A percentile compares a stretch with the other conserved stretches of the same genome.
Evolutionary conservation across 2,888 invertebrate genomes (phyloP).

Genomic region (Bursaphelenchus okinawaensis): DNA sequence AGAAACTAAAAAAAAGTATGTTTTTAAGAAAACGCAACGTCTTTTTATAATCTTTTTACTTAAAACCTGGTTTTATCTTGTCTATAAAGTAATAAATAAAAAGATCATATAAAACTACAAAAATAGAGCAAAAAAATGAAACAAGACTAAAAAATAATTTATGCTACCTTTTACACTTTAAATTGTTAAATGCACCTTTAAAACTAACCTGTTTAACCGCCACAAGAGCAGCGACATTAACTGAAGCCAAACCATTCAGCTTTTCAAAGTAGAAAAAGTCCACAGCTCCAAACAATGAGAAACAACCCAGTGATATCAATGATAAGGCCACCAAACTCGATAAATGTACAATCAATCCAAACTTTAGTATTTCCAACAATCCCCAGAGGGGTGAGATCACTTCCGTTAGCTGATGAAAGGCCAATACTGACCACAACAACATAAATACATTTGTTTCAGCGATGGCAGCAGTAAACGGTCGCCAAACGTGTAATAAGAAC

Average conservation of each 20-base stretch:
- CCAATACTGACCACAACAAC: conserved; percentile 34
- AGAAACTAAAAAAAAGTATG: conserved; percentile 38
- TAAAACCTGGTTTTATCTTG: too few relatives aligned
- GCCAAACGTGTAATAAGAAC: conserved; percentile 43
- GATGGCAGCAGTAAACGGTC: conserved; percentile 39
- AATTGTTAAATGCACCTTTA: too few relatives aligned
- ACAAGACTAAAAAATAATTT: not conserved
- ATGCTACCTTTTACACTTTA: too few relatives aligned
- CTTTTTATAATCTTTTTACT: too few relatives aligned
- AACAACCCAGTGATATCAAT: conserved; percentile 17
- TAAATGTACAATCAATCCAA: conserved; percentile 30
- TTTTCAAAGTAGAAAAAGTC: conserved; percentile 27
- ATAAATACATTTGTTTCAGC: conserved; percentile 48
- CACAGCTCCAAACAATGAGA: conserved; percentile 20
- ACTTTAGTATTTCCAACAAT: conserved; percentile 31
- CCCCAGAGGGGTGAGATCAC: conserved; percentile 38
- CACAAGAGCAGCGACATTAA: conserved; percentile 41
- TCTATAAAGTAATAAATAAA: conserved; percentile 12
- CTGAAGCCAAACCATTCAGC: conserved; percentile 23
- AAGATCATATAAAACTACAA: not conserved
- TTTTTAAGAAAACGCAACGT: conserved; percentile 2
- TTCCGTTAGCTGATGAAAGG: conserved; percentile 28
- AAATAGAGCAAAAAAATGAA: not conserved
- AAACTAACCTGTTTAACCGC: conserved; percentile 48
- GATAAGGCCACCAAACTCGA: conserved; percentile 11